A percentile compares a stretch with the other conserved stretches of the same genome.
phyloP scores from a whole-genome alignment of 2,888 invertebrate genomes.

The Malthinus flaveolus region DNA sequence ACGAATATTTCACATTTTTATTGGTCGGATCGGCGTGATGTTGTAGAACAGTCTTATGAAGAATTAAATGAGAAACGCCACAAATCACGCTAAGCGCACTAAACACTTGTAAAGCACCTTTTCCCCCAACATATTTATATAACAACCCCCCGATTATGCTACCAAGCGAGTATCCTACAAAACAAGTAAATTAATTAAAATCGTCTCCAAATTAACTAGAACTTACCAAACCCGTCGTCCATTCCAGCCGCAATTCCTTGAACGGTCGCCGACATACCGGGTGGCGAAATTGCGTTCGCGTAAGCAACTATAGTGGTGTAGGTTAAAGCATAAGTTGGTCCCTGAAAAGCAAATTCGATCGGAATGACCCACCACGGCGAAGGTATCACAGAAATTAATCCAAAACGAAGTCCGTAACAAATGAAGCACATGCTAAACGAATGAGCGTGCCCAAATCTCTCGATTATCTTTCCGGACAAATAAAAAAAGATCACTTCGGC shows the following conservation, averaged over 20 bases:
- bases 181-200: conserved; percentile 6
- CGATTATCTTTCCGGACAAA: conserved; percentile 76
- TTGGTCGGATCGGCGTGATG: conserved; percentile 34
- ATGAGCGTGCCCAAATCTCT: conserved; percentile 75
- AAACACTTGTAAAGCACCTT: conserved; percentile 59
- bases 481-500: conserved; percentile 80
- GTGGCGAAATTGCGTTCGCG: conserved; percentile 59
- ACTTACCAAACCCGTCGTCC: conserved; percentile 79
- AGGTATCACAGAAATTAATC: conserved; percentile 73
- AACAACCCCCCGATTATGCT: conserved; percentile 73
- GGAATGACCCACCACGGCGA: conserved; percentile 83
- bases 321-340: conserved; percentile 84
- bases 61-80: conserved; percentile 53
- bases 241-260: conserved; percentile 87
- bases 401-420: conserved; percentile 75
- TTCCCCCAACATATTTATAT: conserved; percentile 67
- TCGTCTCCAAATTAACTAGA: conserved; percentile 1
- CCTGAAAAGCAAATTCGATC: conserved; percentile 80
- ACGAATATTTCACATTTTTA: conserved; percentile 32
- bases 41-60: conserved; percentile 50
- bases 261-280: conserved; percentile 77
- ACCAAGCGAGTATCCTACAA: conserved; percentile 73
- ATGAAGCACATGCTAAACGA: conserved; percentile 78
- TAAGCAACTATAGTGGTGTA: conserved; percentile 79
- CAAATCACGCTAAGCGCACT: conserved; percentile 52